Base-by-base conservation (phyloP, 2,888 invertebrate genomes). In the Acanthacorydalis orientalis region DNA sequence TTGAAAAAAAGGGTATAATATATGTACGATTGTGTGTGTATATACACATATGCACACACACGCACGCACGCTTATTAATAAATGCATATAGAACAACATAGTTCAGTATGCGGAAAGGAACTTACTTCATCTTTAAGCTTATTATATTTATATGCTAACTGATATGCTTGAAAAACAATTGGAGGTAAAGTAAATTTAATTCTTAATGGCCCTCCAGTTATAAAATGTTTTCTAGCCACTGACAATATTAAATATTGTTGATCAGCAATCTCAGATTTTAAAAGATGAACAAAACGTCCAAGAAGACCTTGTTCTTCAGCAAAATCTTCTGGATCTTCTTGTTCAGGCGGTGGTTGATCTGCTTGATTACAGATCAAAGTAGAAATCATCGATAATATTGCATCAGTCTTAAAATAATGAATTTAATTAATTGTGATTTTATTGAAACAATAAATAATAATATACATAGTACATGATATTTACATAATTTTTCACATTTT, bases 241-340 rank as follows among this genome's bases (percentile, higher is more conserved):
- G 83, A 89, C 48, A 98, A 69, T 52, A 98, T 92, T 66, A 92
- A 75, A 64, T 88, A 91, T 58, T 91, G 89, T 60, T 87, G 85
- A 64, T 90, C 90, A 0, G 85, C 76, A 6, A 77, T 78, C 9
- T 83, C 81, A 0, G 88, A 83, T 53, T 77, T 80, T 60, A 90
- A 76, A 57, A 88, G 81, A 63, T 91, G 90, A 56, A 90, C 81
- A 49, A 91, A 72, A 57, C 84, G 47, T 23, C 41, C 95, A 48
- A 98, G 74, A 14, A 95, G 70, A 37, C 90, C 87, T 63, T 98
- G 98, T 55, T 90, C 97, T 63, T 98, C 98, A 32, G 88, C 84
- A 63, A 97, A 90, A 65, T 97, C 97, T 60, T 98, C 97, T 0
- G 81, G 75, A 63, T 92, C 92, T 1, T 79, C 74, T 47, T 80